Evolutionary conservation across 2,888 invertebrate species (phyloP), one percentile per base, ranked within the genome.

Genomic region (Ophion obscuratus): DNA sequence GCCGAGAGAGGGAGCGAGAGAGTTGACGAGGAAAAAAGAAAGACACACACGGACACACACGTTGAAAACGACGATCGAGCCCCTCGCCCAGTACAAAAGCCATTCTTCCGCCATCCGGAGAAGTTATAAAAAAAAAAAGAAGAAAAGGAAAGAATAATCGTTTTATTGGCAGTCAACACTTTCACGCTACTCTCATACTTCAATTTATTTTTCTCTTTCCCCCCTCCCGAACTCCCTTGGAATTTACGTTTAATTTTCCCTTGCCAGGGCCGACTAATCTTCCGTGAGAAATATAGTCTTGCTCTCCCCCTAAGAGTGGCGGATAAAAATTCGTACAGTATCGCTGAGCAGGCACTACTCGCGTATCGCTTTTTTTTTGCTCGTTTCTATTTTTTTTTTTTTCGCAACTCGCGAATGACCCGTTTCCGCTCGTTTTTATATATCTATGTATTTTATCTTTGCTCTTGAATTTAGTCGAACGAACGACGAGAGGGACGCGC

Each of bases 401-500:
- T 40, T 40, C 40, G 40, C 7, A 40, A 40, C 9, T 9, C 40
- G 40, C 9, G 27, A 17, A 17, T 2, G 17, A 62, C 61, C 40
- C n/a, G 7, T 11, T 40, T 4, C n/a, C 40, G 9, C 2, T 59
- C 71, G 24, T 62, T 81, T 62, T 27, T 40, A n/a, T 83, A 20
- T 40, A 64, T 73, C 62, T 68, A 40, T 10, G 76, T 73, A 61
- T 81, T 17, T 53, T 17, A 40, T 9, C 7, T 40, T 40, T 40
- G 40, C 71, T 66, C 74, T 81, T 73, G 81, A 93, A 92, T 92
- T 90, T 92, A 93, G 92, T 93, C 93, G 40, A 40, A 93, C 93
- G 93, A 91, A 92, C 91, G 92, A 92, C 92, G 91, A 91, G 93
- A 93, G 90, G 92, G 91, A 92, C 92, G 92, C 91, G 53, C 92